Base-by-base conservation (phyloP, 2,113 vertebrate species). In the Oreochromis niloticus region DNA sequence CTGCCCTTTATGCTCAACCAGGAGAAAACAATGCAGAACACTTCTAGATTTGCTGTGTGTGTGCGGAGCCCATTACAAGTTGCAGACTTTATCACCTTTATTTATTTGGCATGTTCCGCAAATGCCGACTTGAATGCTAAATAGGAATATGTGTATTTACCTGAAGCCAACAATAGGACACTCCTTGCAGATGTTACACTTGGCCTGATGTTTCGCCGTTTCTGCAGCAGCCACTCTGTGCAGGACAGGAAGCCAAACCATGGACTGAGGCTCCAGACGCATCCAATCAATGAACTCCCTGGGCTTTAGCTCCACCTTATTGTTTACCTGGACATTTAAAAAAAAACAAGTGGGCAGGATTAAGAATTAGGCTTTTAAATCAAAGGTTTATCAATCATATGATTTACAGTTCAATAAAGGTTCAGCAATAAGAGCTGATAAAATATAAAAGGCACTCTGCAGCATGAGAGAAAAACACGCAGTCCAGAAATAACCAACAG, bases 101-200 rank as follows among this genome's bases (percentile, higher is more conserved):
- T 46, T 81, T 56, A 27, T 55, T 16, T 48, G 16, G 17, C 34
- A 6, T 52, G 22, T 50, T 54, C 14, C 2, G 32, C 14, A 83
- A 79, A 63, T 61, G 16, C 12, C 6, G 3, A 66, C 43, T 66
- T 19, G 16, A 81, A 75, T 30, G 6, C 16, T 78, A 27, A 61
- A 41, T 63, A 12, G 82, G 43, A 68, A 48, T 11, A 63, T 27
- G 17, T 61, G 71, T 32, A 13, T 80, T 34, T 96, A 99, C 98
- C 98, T 98, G 94, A 99, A 99, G 61, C 99, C 99, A 10, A 99
- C 98, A 36, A 99, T 99, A 1, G 99, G 99, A 94, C 97, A 99
- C 87, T 99, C 99, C 91, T 99, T 99, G 93, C 98, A 99, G 96
- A 99, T 99, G 96, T 99, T 99, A 92, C 99, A 99, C 88, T 99